A percentile compares a stretch with the other conserved stretches of the same genome.
phyloP scores from a whole-genome alignment of 2,113 vertebrate genomes.

The Laterallus jamaicensis region DNA sequence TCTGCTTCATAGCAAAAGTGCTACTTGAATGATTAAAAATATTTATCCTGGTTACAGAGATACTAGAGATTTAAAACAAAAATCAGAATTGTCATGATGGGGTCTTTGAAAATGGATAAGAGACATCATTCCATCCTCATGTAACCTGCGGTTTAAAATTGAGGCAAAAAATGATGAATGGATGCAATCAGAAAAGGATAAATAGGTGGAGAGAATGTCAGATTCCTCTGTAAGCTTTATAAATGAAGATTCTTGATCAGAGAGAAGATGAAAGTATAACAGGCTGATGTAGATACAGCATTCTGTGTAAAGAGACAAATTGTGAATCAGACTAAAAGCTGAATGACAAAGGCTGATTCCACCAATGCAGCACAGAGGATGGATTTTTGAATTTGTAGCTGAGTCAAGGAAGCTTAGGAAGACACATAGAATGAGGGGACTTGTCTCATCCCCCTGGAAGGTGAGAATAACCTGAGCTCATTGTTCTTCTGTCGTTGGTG shows the following conservation, averaged over 20 bases:
- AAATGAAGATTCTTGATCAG: not conserved
- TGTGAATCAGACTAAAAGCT: not conserved
- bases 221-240: not conserved
- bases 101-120: not conserved
- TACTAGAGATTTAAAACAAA: constrained; percentile 18
- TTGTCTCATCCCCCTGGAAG: not conserved
- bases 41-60: not conserved
- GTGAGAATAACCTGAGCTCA: not conserved
- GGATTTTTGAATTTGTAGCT: not conserved
- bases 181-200: constrained; percentile 3
- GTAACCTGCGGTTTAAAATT: not conserved
- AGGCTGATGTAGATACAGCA: not conserved
- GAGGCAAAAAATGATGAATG: not conserved
- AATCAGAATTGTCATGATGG: not conserved
- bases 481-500: not conserved
- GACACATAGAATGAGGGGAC: not conserved
- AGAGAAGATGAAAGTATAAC: not conserved
- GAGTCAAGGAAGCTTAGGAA: not conserved
- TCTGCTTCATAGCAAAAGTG: not conserved
- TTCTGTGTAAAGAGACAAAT: not conserved
- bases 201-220: not conserved
- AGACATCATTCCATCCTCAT: not conserved
- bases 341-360: not conserved
- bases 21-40: not conserved
- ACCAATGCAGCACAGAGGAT: not conserved